Evolutionary conservation across 2,113 vertebrate species (phyloP).

Genomic region (Ptilonorhynchus violaceus): DNA sequence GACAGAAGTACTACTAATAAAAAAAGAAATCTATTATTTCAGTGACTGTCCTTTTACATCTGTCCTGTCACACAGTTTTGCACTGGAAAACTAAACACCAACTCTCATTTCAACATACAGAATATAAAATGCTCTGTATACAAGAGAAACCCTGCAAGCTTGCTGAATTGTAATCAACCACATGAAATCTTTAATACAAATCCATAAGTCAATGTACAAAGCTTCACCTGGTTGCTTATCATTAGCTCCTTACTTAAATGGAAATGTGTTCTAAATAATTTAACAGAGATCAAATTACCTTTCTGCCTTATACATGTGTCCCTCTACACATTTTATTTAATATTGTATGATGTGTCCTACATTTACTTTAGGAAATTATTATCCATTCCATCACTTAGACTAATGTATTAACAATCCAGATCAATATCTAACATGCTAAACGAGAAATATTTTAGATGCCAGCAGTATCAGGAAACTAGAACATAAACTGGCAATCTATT

Average conservation of each 20-base stretch:
- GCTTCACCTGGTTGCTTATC: conserved; percentile 28
- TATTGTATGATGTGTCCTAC: neutral
- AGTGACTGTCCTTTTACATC: neutral
- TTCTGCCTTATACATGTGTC: neutral
- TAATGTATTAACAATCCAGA: neutral
- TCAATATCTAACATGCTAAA: neutral
- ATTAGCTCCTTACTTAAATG: conserved; percentile 50
- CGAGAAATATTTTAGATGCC: neutral
- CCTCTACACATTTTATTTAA: conserved; percentile 33
- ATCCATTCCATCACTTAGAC: conserved; percentile 25
- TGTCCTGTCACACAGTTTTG: neutral
- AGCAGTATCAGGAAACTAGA: neutral
- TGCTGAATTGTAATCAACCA: conserved; percentile 4
- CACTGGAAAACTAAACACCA: neutral
- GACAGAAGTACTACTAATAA: neutral
- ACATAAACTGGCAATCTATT: neutral
- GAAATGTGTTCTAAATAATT: conserved; percentile 48
- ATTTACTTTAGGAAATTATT: conserved; percentile 41
- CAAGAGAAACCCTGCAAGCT: neutral
- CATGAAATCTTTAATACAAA: conserved; percentile 35
- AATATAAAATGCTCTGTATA: neutral
- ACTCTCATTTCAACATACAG: neutral
- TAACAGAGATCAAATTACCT: conserved; percentile 42
- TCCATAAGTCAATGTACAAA: conserved; percentile 24
- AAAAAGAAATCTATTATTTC: neutral